Base-by-base conservation (phyloP, 2,113 vertebrate species). In the Cathartes aura region DNA sequence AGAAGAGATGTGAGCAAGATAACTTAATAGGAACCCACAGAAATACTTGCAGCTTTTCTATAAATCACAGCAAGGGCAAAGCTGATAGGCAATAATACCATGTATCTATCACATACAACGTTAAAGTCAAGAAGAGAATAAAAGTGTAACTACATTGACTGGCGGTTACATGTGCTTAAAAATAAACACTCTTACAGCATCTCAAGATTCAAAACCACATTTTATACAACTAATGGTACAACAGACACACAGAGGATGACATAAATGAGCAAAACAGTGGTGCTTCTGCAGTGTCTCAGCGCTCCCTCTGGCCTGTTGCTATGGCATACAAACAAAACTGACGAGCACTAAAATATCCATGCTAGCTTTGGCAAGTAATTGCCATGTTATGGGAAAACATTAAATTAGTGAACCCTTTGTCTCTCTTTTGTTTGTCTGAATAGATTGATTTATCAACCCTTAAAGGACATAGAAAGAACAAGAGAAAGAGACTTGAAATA, bases 281-380 rank as follows among this genome's bases (percentile, higher is more conserved):
- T 48, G 36, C 20, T 84, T 62, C 55, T 55, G 15, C 50, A 40
- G 36, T 7, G n/a, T 64, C 80, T 58, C 68, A 91, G 70, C 3
- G 6, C 68, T 93, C 59, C 47, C 15, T 9, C 3, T 32, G 30
- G 68, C 42, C 62, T 72, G 81, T 96, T 96, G 81, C 91, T 91
- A 96, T 30, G 45, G 89, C 55, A 79, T 15, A 71, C n/a, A 95
- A 97, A 94, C 87, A 96, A 95, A 95, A 64, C 91, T 34, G 45
- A 85, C 24, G 60, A 93, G 81, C 15, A 4, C 48, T 15, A 75
- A 78, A 92, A 78, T 32, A 89, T 34, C 83, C 21, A 3, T 9
- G 27, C 91, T 22, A 78, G 40, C 26, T 94, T 84, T 97, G 84
- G 87, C 83, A 92, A 95, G 74, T 38, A 20, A 71, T 26, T 45